Conservation (phyloP, 2,113 vertebrate species). For the Corythaeola cristata region DNA sequence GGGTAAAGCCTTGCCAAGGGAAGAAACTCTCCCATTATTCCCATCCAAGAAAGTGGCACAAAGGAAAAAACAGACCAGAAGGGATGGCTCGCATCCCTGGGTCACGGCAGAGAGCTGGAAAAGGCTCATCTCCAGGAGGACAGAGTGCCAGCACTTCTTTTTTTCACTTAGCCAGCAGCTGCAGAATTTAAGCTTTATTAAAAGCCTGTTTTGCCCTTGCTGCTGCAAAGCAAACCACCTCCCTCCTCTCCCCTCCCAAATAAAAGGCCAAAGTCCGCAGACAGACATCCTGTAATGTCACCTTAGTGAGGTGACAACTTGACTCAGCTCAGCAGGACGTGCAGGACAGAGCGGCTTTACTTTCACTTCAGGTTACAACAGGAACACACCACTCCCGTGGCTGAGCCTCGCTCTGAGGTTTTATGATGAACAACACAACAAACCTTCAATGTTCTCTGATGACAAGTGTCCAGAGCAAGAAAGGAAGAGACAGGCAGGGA, state of each 20-base stretch:
- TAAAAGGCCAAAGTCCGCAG: neutral
- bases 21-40: neutral
- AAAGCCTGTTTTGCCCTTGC: conserved; percentile 11
- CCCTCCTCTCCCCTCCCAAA: neutral
- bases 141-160: conserved; percentile 22
- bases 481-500: neutral
- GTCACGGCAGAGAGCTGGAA: neutral
- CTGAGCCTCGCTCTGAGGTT: neutral
- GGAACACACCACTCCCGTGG: neutral
- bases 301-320: neutral
- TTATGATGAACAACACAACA: neutral
- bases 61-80: neutral
- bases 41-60: neutral
- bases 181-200: conserved; percentile 35
- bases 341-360: neutral
- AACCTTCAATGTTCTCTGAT: neutral
- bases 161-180: conserved; percentile 37
- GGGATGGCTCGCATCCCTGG: neutral
- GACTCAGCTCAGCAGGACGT: neutral
- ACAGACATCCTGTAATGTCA: conserved; percentile 26
- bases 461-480: neutral
- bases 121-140: conserved; percentile 37
- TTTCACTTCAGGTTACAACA: neutral
- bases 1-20: neutral
- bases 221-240: conserved; percentile 34